A percentile compares a stretch with the other conserved stretches of the same genome.
Evolutionary conservation across 1,140 invertebrate genomes (phyloP).

Genomic region (Brachionus calyciflorus): DNA sequence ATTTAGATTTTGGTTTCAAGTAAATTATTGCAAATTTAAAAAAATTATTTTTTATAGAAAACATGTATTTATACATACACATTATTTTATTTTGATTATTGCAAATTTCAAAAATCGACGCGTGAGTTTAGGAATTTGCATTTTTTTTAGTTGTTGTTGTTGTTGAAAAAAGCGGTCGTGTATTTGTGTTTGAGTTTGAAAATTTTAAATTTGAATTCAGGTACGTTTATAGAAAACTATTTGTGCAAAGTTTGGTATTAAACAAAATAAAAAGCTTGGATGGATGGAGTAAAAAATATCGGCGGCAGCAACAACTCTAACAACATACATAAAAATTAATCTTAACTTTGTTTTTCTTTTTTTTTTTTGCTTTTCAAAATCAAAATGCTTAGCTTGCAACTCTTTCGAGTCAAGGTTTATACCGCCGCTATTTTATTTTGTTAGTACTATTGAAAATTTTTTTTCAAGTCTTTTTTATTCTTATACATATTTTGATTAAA

Average conservation of each 20-base stretch:
- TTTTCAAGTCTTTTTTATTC: background rate
- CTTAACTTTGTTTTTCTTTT: background rate
- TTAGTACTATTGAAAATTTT: constrained; percentile 41
- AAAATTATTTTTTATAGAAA: no score
- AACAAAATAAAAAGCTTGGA: background rate
- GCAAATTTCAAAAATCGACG: constrained; percentile 1
- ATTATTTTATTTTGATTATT: no score
- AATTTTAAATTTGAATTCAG: constrained; percentile 3
- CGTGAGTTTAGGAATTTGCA: constrained; percentile 10
- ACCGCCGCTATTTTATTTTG: background rate
- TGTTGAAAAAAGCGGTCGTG: background rate
- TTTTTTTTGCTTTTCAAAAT: constrained; percentile 11
- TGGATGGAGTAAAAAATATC: background rate
- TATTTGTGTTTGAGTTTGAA: no score
- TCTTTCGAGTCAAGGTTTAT: constrained; percentile 34
- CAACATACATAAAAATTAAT: background rate
- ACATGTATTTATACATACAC: no score
- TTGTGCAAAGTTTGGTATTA: constrained; percentile 2
- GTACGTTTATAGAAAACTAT: no score
- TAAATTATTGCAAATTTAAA: no score
- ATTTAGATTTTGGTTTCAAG: no score
- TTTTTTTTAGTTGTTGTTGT: no score
- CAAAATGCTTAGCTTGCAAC: constrained; percentile 34
- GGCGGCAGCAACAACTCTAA: background rate
- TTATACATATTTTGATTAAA: no score